Percentiles rank a stretch among this genome's conserved stretches.
These are phyloP conservation scores for Chrysogorgia sp. DNA, from an alignment of 92 coral and sea anemone genomes.

Conservation along the genomic window DNA sequence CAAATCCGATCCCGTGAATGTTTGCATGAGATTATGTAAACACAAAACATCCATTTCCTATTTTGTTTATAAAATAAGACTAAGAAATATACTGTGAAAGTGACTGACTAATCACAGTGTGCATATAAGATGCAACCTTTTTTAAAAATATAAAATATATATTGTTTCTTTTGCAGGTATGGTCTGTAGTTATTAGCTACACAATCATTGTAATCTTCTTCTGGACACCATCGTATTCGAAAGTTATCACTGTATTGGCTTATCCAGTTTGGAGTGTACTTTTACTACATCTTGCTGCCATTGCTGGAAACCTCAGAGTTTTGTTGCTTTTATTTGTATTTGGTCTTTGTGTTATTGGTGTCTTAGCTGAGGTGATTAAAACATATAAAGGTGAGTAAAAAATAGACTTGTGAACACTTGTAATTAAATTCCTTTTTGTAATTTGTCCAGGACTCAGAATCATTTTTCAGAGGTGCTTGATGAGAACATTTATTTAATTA, in stretches of 20 bases:
- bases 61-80: too few relatives aligned
- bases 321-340: conserved; percentile 72
- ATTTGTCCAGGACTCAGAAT: too few relatives aligned
- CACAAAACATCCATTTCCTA: too few relatives aligned
- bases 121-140: background rate
- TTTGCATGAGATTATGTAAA: too few relatives aligned
- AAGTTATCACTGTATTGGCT: conserved; percentile 67
- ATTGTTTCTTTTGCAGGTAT: conserved; percentile 63
- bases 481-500: too few relatives aligned
- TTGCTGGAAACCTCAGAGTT: conserved; percentile 88
- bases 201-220: conserved; percentile 67
- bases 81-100: background rate
- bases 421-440: too few relatives aligned
- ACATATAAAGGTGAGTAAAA: conserved; percentile 48
- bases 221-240: conserved; percentile 87
- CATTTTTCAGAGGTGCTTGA: too few relatives aligned
- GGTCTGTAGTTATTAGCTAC: conserved; percentile 79
- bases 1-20: too few relatives aligned
- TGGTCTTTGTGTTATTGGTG: conserved; percentile 76
- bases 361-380: conserved; percentile 67
- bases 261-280: conserved; percentile 89
- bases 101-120: too few relatives aligned
- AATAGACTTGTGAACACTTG: background rate
- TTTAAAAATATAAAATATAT: background rate
- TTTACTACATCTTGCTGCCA: conserved; percentile 77